Evolutionary conservation across 2,113 vertebrate species (phyloP).

Genomic region (Heterotilapia buettikoferi): DNA sequence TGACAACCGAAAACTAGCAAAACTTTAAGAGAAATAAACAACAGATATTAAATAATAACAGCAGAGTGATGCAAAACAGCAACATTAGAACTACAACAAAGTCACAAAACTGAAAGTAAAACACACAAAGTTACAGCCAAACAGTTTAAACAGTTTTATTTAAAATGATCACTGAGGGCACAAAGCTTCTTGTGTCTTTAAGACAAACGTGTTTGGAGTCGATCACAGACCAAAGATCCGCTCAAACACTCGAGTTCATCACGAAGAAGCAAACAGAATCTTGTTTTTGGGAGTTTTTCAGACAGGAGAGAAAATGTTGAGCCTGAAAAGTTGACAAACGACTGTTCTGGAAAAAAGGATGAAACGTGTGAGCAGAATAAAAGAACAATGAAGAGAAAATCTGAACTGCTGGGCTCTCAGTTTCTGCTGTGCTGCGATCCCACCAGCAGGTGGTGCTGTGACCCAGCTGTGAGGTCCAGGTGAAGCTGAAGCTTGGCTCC

Average conservation of each 20-base stretch:
- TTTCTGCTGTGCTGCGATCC: not conserved
- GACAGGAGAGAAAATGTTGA: not conserved
- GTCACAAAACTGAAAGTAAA: not conserved
- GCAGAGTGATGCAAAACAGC: too few species aligned
- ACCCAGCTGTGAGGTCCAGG: not conserved
- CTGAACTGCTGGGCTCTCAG: not conserved
- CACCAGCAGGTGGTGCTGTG: not conserved
- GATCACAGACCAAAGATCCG: accelerated
- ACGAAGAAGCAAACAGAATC: not conserved
- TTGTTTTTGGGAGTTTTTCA: not conserved
- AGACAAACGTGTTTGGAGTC: not conserved
- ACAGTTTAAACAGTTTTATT: not conserved
- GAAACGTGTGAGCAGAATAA: accelerated
- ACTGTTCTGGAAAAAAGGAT: not conserved
- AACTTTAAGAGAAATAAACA: not conserved
- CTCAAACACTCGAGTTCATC: not conserved
- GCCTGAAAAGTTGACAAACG: not conserved
- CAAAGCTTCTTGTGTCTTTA: not conserved
- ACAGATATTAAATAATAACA: too few species aligned
- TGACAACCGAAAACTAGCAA: accelerated
- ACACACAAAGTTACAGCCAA: too few species aligned
- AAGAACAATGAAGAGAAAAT: accelerated
- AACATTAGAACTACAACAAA: not conserved
- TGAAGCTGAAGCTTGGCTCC: accelerated
- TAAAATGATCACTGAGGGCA: not conserved